Evolutionary conservation across 37 sponge, comb jelly and placozoan species (phyloP), one percentile per base, ranked within the genome.

Genomic region (Haliclona indistincta): DNA sequence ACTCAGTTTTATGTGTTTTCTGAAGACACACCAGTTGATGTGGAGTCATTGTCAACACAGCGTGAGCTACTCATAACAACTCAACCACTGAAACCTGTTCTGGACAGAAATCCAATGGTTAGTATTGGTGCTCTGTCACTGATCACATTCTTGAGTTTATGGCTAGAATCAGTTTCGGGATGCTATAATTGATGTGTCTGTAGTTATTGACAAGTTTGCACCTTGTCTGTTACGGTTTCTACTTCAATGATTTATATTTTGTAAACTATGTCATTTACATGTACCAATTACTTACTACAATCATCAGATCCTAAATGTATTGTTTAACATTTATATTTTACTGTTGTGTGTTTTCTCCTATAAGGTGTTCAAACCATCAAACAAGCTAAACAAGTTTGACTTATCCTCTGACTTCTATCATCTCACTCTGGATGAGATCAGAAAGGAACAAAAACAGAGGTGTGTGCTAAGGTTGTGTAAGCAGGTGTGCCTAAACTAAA

Each of bases 401-500:
- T 73, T 86, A 25, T 77, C 86, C 2, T 28, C 42, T 3, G 66
- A 71, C 3, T 86, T 85, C 36, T 91, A 73, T 73, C 43, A 82
- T 28, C 54, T 91, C 23, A 76, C 79, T 23, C 29, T 85, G 22
- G 92, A 86, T 3, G 92, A 91, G 54, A 86, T 91, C 11, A 82
- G 65, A 44, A 77, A 45, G 43, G 92, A 91, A 52, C 87, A 86
- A 63, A 91, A 82, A 41, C 63, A 61, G 38, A 89, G 72, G 89
- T 82, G 3, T 25, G 56, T 10, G 25, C 67, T 11, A 19, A 5
- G 61, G 25, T 22, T 43, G 65, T 76, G 77, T 41, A 23, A 25
- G 65, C 30, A 13, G 28, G 65, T 3, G 36, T 76, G 67, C 23
- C 20, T 67, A 38, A n/a, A n/a, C n/a, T n/a, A n/a, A n/a, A 5